Base-by-base conservation (phyloP, 2,113 vertebrate species). In the Psilopsiagon aurifrons region DNA sequence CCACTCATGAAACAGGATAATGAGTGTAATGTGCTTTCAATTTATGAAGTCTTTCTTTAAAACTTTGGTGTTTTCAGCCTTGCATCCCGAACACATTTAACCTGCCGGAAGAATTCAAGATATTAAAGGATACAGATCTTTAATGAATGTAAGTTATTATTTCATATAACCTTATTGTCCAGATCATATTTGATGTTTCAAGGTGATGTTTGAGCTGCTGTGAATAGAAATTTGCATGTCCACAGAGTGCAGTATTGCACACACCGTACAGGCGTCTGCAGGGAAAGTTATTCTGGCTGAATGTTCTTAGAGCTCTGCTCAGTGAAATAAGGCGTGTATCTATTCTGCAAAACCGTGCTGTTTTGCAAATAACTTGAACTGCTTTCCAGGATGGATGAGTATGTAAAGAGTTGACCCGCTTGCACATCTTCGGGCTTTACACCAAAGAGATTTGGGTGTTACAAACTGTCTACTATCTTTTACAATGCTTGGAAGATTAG, bases 201-300 rank as follows among this genome's bases (percentile, higher is more conserved):
- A 86, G 74, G 75, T 71, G 89, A 39, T 92, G n/a, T 70, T 73
- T 81, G 75, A 96, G 77, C 85, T 96, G 83, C 73, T 96, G 83
- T 91, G 83, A 90, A 91, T 71, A 78, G 92, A 88, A 44, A 67
- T 83, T 39, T 88, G 51, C 57, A 64, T 79, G 35, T 77, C 86
- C 75, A 49, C 52, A 70, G 87, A 81, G 76, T 93, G 35, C 69
- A 67, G 33, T 83, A 64, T 25, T 79, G 49, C 43, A 46, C 37
- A 46, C 5, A 78, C 35, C 35, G 54, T 43, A 57, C 24, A 63
- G 78, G 64, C 47, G 83, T 93, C 60, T 95, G 74, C 78, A 74
- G 79, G 41, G 69, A 92, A 83, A 95, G 37, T 9, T 31, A 88
- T 46, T 35, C 28, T 13, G 37, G 43, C 90, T 84, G 69, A 90